Percentiles rank a stretch among this genome's conserved stretches.
phyloP scores from a whole-genome alignment of 2,113 vertebrate species.

The Bos javanicus region DNA sequence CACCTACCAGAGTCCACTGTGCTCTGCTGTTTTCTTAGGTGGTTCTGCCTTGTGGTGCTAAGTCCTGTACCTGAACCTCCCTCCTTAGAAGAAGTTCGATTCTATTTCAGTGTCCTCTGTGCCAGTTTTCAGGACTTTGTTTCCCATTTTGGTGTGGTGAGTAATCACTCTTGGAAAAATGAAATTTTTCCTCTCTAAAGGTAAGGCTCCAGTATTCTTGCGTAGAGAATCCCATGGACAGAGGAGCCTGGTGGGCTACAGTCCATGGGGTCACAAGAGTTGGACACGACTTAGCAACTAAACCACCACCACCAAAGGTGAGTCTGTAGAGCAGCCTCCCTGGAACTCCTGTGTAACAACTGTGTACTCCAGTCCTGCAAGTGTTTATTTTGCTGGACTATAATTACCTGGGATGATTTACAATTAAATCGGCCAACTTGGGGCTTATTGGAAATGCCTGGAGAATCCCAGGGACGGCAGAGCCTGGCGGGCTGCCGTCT shows the following conservation, averaged over 20 bases:
- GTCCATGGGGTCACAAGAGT: background rate
- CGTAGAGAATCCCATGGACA: background rate
- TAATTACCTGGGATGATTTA: background rate
- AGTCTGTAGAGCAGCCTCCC: background rate
- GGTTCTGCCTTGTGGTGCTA: background rate
- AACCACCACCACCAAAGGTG: background rate
- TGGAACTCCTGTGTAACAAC: background rate
- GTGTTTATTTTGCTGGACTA: background rate
- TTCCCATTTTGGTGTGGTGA: background rate
- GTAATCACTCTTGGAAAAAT: background rate
- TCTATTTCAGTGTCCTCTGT: background rate
- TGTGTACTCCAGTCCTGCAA: background rate
- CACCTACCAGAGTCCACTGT: background rate
- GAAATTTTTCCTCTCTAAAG: background rate
- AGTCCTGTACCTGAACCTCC: background rate
- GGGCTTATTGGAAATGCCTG: background rate
- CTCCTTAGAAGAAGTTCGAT: background rate
- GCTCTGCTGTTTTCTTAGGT: background rate
- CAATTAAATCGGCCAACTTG: background rate
- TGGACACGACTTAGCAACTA: fast-evolving
- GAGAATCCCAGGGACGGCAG: too few species aligned
- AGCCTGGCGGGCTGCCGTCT: too few species aligned
- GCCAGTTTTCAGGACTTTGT: background rate
- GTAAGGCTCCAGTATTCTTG: background rate
- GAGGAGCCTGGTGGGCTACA: background rate